Evolutionary conservation across 2,113 vertebrate species (phyloP).

Genomic region (Numenius arquata): DNA sequence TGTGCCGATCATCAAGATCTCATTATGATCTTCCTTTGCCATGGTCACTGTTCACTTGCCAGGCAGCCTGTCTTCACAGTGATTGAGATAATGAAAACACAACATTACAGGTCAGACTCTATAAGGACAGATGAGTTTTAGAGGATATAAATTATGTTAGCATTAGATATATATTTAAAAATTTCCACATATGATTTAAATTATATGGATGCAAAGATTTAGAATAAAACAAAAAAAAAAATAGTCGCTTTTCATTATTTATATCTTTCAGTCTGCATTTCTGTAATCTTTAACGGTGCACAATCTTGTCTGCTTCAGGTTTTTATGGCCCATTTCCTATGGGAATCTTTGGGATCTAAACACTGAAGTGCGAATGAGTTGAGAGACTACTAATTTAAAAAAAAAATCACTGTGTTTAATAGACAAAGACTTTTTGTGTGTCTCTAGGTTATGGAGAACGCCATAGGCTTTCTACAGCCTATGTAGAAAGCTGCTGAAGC

Average conservation of each 20-base stretch:
- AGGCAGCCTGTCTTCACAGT: neutral
- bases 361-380: neutral
- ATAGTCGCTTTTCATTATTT: neutral
- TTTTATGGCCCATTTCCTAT: neutral
- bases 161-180: neutral
- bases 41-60: neutral
- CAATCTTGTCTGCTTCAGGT: neutral
- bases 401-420: neutral
- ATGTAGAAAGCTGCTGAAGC: neutral
- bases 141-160: neutral
- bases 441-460: neutral
- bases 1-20: neutral
- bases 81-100: neutral
- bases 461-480: too few species aligned
- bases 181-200: neutral
- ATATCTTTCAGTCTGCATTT: neutral
- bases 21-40: neutral
- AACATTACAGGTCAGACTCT: neutral
- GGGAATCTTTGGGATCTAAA: neutral
- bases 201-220: neutral
- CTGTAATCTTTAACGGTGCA: neutral
- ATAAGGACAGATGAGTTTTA: neutral
- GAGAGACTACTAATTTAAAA: accelerated
- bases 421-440: neutral
- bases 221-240: neutral